phyloP scores from a whole-genome alignment of 2,888 invertebrate genomes.

The Furcula furcula region DNA sequence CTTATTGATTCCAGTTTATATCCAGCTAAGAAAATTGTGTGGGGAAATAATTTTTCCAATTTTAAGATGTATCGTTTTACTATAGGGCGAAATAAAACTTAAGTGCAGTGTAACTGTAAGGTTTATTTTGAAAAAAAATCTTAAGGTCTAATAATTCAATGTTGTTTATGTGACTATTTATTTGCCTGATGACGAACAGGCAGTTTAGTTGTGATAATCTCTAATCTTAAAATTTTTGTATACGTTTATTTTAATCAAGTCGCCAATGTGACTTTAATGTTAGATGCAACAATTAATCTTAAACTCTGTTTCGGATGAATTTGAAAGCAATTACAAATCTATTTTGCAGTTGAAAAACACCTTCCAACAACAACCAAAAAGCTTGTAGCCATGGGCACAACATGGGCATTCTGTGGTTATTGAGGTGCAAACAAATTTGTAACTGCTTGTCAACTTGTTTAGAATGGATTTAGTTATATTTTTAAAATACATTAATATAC shows the following conservation, averaged over 20 bases:
- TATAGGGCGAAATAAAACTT: not conserved
- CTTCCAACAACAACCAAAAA: too few species aligned
- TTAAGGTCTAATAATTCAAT: conserved; percentile 17
- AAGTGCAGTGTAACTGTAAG: conserved; percentile 28
- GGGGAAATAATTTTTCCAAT: not conserved
- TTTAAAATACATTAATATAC: conserved; percentile 42
- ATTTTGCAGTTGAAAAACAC: too few species aligned
- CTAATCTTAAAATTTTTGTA: conserved; percentile 75
- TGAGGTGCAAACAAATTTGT: too few species aligned
- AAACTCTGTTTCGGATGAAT: too few species aligned
- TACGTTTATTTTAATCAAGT: conserved; percentile 76
- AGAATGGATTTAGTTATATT: conserved; percentile 56
- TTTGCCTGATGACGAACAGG: conserved; percentile 57
- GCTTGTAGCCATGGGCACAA: too few species aligned
- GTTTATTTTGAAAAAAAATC: conserved; percentile 15
- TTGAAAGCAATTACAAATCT: too few species aligned
- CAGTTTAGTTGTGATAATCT: conserved; percentile 79
- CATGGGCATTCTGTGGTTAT: too few species aligned
- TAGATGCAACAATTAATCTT: conserved; percentile 63
- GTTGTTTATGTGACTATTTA: conserved; percentile 51
- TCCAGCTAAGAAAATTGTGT: not conserved
- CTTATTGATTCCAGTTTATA: not conserved
- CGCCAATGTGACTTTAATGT: conserved; percentile 70
- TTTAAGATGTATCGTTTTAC: not conserved
- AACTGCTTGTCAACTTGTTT: too few species aligned